phyloP scores from a whole-genome alignment of 2,113 vertebrate species.

The Grammomys surdaster region DNA sequence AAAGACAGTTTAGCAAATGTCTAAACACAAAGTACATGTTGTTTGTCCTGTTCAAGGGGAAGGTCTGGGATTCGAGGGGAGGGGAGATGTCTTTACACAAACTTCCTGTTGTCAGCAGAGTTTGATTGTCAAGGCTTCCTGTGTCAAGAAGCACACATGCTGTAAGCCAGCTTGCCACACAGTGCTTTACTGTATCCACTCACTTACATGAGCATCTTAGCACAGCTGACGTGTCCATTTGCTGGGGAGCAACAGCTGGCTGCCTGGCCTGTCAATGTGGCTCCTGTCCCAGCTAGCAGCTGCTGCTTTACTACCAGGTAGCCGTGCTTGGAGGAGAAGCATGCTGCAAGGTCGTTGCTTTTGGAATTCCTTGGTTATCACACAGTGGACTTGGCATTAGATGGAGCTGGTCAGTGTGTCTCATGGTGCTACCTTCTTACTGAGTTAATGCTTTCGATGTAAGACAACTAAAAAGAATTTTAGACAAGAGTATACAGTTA shows the following conservation, averaged over 20 bases:
- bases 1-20: slow-evolving; percentile 20
- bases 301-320: slow-evolving; percentile 90
- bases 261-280: slow-evolving; percentile 80
- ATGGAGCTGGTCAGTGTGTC: background rate
- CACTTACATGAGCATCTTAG: slow-evolving; percentile 79
- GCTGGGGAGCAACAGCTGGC: slow-evolving; percentile 90
- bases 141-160: slow-evolving; percentile 82
- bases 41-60: background rate
- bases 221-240: slow-evolving; percentile 92
- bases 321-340: slow-evolving; percentile 4
- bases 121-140: slow-evolving; percentile 78
- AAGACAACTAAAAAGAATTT: background rate
- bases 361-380: background rate
- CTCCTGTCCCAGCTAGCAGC: slow-evolving; percentile 90
- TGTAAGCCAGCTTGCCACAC: slow-evolving; percentile 84
- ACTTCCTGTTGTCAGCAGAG: slow-evolving; percentile 80
- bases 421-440: background rate
- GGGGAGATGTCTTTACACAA: slow-evolving; percentile 82
- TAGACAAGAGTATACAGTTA: slow-evolving; percentile 18
- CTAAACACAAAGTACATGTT: background rate
- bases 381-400: background rate
- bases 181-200: slow-evolving; percentile 86
- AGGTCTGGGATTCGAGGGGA: background rate
- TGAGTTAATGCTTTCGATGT: background rate
- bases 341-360: slow-evolving; percentile 12